These are phyloP conservation scores for Eilema depressum DNA, from an alignment of 2,888 invertebrate species.

Conservation along the genomic window DNA sequence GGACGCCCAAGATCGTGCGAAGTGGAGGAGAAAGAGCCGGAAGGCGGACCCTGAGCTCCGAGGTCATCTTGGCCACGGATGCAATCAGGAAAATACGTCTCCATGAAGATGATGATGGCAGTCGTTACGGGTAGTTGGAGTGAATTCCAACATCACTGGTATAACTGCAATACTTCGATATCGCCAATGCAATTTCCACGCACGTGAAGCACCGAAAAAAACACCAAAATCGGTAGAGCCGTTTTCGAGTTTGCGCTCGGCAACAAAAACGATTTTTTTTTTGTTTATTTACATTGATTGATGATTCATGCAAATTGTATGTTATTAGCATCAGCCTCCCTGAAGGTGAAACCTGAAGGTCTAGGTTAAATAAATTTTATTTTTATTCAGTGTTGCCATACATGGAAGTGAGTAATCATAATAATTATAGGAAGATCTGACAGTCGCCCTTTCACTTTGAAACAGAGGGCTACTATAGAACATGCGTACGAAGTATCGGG, in stretches of 20 bases:
- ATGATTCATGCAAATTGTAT: neutral
- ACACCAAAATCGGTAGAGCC: neutral
- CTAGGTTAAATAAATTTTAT: neutral
- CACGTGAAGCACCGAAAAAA: no score
- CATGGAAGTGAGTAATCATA: slow-evolving; percentile 2
- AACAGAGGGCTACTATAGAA: neutral
- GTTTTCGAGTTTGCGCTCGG: neutral
- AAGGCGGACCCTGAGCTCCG: no score
- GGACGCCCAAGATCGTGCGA: no score
- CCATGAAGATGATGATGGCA: no score
- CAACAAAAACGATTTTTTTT: neutral
- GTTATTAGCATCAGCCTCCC: neutral
- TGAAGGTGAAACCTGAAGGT: slow-evolving; percentile 5
- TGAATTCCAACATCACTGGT: no score
- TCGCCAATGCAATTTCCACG: no score
- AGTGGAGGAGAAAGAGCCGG: no score
- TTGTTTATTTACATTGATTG: neutral
- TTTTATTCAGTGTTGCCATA: neutral
- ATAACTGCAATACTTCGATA: no score
- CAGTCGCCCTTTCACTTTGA: neutral
- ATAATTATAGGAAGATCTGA: slow-evolving; percentile 1
- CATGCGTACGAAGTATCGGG: neutral
- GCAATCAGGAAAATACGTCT: no score
- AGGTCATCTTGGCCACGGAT: no score
- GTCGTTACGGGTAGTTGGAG: no score